Percentiles rank a stretch among this genome's conserved stretches.
Evolutionary conservation across 2,113 vertebrate genomes (phyloP).

Genomic region (Raja brachyura): DNA sequence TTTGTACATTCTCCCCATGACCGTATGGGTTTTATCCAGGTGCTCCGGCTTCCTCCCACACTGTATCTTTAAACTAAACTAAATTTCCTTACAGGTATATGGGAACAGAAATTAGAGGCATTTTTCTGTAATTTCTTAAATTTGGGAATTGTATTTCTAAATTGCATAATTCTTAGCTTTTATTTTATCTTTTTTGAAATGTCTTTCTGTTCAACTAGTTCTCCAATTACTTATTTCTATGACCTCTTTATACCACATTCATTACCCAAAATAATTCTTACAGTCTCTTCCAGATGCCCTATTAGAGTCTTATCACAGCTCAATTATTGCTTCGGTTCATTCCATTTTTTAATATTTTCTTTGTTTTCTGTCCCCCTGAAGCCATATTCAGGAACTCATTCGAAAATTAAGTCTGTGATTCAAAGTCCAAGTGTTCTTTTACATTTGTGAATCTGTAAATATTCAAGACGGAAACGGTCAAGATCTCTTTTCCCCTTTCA

Average conservation of each 20-base stretch:
- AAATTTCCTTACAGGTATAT: neutral
- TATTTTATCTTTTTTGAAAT: too few relatives aligned
- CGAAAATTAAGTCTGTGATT: neutral
- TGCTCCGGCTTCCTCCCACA: too few relatives aligned
- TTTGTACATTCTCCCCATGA: too few relatives aligned
- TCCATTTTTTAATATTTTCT: neutral
- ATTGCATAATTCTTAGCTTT: too few relatives aligned
- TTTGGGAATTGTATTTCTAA: neutral
- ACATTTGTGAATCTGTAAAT: neutral
- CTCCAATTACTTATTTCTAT: neutral
- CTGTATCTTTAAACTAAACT: too few relatives aligned
- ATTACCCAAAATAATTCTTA: neutral
- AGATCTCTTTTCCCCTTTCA: neutral
- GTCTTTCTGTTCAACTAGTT: neutral
- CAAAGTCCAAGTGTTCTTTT: neutral
- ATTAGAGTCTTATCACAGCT: neutral
- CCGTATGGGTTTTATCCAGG: too few relatives aligned
- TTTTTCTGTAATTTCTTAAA: neutral
- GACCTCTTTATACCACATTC: neutral
- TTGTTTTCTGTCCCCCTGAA: neutral
- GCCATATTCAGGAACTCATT: neutral
- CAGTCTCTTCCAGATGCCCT: neutral
- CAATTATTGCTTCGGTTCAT: neutral
- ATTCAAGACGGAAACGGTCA: neutral
- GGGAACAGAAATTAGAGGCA: neutral